phyloP scores from a whole-genome alignment of 2,888 invertebrate species.

The Ditula angustiorana region DNA sequence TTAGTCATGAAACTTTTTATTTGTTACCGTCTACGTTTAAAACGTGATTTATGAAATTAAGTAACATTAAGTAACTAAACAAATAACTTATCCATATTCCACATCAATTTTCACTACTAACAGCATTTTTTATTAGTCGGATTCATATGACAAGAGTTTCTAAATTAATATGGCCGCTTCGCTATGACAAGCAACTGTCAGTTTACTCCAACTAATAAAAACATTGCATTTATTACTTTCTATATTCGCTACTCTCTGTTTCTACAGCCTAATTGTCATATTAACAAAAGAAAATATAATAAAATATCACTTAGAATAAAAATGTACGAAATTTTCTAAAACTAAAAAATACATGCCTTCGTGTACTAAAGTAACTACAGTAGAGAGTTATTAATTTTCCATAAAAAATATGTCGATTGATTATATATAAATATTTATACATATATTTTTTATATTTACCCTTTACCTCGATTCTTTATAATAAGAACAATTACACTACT shows the following conservation, averaged over 20 bases:
- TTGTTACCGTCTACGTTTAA: too few species aligned
- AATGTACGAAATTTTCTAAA: neutral
- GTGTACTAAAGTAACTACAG: neutral
- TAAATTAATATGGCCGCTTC: neutral
- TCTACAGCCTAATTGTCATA: too few species aligned
- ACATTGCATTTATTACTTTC: too few species aligned
- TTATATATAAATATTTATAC: too few species aligned
- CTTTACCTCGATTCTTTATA: conserved; percentile 4
- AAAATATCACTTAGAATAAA: neutral
- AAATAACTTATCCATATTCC: too few species aligned
- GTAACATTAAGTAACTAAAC: too few species aligned
- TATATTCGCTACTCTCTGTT: too few species aligned
- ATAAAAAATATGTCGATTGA: conserved; percentile 3
- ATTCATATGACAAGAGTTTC: neutral
- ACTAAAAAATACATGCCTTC: neutral
- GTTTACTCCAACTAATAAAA: too few species aligned
- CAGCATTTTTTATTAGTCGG: too few species aligned
- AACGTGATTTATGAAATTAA: too few species aligned
- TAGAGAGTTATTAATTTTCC: neutral
- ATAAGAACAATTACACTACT: neutral
- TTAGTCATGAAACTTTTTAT: too few species aligned
- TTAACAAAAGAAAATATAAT: neutral
- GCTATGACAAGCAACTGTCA: neutral
- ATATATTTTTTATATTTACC: neutral
- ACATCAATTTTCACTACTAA: too few species aligned